phyloP scores from a whole-genome alignment of 2,113 vertebrate genomes.

The Suncus etruscus region DNA sequence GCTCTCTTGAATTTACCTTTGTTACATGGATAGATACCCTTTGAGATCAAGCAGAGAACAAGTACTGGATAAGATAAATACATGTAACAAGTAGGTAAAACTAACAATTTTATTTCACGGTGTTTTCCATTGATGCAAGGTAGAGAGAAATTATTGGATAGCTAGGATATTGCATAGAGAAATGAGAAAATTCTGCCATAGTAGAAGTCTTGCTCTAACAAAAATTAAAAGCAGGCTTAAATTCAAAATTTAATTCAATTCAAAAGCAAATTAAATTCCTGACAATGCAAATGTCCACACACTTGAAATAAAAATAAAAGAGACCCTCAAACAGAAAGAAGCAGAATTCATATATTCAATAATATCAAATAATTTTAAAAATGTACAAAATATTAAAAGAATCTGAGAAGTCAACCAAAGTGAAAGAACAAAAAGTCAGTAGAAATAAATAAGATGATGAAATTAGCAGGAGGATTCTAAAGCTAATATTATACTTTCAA shows the following conservation, averaged over 20 bases:
- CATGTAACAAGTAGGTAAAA: neutral
- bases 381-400: neutral
- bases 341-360: conserved; percentile 17
- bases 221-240: neutral
- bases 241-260: neutral
- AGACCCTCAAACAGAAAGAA: too few relatives aligned
- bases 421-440: conserved; percentile 20
- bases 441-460: conserved; percentile 6
- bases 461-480: neutral
- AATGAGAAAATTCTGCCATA: neutral
- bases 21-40: neutral
- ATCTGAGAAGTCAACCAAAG: conserved; percentile 5
- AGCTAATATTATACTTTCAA: neutral
- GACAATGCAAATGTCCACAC: neutral
- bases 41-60: neutral
- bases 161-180: neutral
- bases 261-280: conserved; percentile 25
- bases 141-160: neutral
- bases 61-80: neutral
- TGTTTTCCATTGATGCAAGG: neutral
- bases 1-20: neutral
- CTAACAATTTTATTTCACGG: neutral
- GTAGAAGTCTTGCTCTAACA: neutral
- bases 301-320: conserved; percentile 29
- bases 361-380: neutral